Base-by-base conservation (phyloP, 1,140 invertebrate species). In the Capitella teleta region DNA sequence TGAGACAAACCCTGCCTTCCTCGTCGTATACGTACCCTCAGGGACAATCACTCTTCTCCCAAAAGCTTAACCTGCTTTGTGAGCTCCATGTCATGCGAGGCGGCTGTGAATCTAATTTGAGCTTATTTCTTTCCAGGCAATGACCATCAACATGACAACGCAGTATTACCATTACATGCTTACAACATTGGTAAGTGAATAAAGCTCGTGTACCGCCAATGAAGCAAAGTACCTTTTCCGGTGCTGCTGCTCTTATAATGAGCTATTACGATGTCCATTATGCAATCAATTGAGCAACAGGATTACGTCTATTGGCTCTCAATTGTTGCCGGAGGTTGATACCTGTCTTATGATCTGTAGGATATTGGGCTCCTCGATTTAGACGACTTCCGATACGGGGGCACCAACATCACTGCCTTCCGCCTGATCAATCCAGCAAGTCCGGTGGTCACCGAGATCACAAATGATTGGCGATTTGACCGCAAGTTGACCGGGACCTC, bases 171-270 rank as follows among this genome's bases (percentile, higher is more conserved):
- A 93, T 69, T 93, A 91, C 66, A 82, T 91, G 72, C 92, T 92
- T 61, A 90, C 87, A 19, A 89, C 85, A 18, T 89, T 91, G 69
- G 88, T 90, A 79, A 87, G 85, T 86, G 8, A 32, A 32, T 32
- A 32, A 10, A 8, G n/a, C 8, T 32, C n/a, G 30, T 8, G n/a
- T 32, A 8, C 30, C 30, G n/a, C 8, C n/a, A 32, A 10, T 32
- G n/a, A 10, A n/a, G 8, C 30, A n/a, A 10, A 8, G 8, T 32
- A 32, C 8, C 30, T 10, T 10, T 32, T 32, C 30, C 8, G 8
- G 30, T 10, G n/a, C 8, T 32, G 8, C 8, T n/a, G n/a, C 30
- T 8, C n/a, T n/a, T 10, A 32, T 32, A 8, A 10, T 32, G 8
- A 10, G 30, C 8, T n/a, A n/a, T 32, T n/a, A 32, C 30, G n/a